Percentiles rank a stretch among this genome's conserved stretches.
These are phyloP conservation scores for Macrosteles quadrilineatus DNA, from an alignment of 1,140 invertebrate species.

Conservation along the genomic window DNA sequence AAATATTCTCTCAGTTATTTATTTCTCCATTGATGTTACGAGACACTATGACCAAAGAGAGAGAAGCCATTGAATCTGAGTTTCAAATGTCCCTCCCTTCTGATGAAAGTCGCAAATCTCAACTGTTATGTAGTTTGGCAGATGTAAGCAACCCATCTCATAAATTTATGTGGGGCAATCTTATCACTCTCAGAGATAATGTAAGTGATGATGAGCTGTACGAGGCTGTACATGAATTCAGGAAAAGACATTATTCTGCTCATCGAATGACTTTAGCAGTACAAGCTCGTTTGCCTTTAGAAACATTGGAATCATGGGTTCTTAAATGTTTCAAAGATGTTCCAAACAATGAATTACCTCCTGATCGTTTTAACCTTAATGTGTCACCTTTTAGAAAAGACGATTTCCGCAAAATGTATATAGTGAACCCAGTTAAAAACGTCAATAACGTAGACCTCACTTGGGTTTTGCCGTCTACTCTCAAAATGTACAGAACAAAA, in stretches of 20 bases:
- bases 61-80: slow-evolving; percentile 92
- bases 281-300: slow-evolving; percentile 74
- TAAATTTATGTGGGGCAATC: slow-evolving; percentile 86
- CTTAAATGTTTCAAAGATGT: slow-evolving; percentile 63
- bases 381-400: slow-evolving; percentile 56
- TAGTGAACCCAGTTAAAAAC: slow-evolving; percentile 79
- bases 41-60: slow-evolving; percentile 84
- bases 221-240: slow-evolving; percentile 72
- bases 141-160: slow-evolving; percentile 66
- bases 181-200: slow-evolving; percentile 71
- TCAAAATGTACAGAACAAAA: slow-evolving; percentile 71
- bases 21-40: slow-evolving; percentile 82
- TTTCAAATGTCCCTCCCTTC: slow-evolving; percentile 71
- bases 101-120: slow-evolving; percentile 69
- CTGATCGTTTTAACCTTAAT: slow-evolving; percentile 60
- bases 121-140: slow-evolving; percentile 62
- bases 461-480: slow-evolving; percentile 78
- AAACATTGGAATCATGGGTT: slow-evolving; percentile 70
- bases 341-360: slow-evolving; percentile 61
- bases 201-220: slow-evolving; percentile 65
- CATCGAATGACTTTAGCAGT: slow-evolving; percentile 87
- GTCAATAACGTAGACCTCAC: slow-evolving; percentile 70
- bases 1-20: slow-evolving; percentile 91
- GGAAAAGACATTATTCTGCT: slow-evolving; percentile 80
- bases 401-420: slow-evolving; percentile 72